Percentiles rank a stretch among this genome's conserved stretches.
Conservation (phyloP, 2,113 vertebrate species). For the Ia io region DNA sequence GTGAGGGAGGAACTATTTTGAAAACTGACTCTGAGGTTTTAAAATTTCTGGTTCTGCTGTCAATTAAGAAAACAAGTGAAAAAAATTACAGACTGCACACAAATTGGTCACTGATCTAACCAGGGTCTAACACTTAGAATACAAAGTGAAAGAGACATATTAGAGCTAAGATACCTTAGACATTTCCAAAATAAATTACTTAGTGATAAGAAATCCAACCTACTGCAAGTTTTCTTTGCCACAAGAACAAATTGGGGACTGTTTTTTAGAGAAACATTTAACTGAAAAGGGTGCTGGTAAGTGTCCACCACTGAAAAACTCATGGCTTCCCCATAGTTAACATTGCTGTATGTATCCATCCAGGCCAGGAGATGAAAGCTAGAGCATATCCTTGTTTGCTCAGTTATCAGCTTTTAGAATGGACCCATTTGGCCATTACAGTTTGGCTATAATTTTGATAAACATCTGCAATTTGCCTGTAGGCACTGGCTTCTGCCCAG, state of each 20-base stretch:
- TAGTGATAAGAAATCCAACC: neutral
- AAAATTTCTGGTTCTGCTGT: neutral
- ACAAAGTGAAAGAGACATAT: neutral
- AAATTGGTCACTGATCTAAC: neutral
- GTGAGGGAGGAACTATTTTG: neutral
- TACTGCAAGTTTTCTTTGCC: neutral
- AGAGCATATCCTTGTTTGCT: neutral
- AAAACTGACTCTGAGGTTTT: neutral
- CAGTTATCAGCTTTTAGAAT: neutral
- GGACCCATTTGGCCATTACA: neutral
- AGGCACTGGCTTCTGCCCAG: fast-evolving
- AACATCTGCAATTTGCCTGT: no score
- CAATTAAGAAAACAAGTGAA: neutral
- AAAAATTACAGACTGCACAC: neutral
- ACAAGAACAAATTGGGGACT: neutral
- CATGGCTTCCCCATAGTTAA: fast-evolving
- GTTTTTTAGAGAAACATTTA: neutral
- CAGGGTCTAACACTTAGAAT: neutral
- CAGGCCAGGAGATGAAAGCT: neutral
- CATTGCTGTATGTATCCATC: fast-evolving
- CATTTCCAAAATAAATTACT: neutral
- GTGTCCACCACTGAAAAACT: neutral
- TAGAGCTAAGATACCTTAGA: neutral
- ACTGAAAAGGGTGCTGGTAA: neutral
- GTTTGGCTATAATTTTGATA: neutral